phyloP scores from a whole-genome alignment of 2,797 vertebrate genomes.

The Mormyrus proboscirostris region DNA sequence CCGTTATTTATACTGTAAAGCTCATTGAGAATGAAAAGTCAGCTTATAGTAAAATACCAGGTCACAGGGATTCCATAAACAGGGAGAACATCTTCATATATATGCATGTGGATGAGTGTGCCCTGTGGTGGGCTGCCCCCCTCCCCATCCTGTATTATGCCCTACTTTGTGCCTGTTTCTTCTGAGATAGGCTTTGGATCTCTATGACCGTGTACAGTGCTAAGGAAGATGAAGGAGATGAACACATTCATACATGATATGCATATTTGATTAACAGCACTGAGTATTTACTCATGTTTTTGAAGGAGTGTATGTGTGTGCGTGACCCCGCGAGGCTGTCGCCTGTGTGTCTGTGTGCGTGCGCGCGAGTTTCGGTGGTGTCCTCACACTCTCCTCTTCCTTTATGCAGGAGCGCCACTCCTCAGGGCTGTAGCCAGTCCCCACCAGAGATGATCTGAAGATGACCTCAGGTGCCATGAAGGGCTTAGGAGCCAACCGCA shows the following conservation, averaged over 20 bases:
- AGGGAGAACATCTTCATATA: neutral
- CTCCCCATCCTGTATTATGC: neutral
- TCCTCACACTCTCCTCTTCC: constrained; percentile 15
- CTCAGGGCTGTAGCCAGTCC: constrained; percentile 39
- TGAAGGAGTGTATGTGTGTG: neutral
- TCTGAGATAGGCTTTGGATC: neutral
- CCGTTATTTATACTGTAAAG: neutral
- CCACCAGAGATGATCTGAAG: constrained; percentile 62
- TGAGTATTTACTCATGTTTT: neutral
- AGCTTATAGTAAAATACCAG: neutral
- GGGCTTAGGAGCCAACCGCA: constrained; percentile 88
- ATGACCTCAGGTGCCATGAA: constrained; percentile 75
- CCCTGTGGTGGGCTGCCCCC: neutral
- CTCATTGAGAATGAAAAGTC: neutral
- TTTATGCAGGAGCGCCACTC: constrained; percentile 47
- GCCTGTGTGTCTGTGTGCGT: neutral
- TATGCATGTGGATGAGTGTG: neutral
- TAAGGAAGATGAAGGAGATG: neutral
- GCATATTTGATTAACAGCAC: neutral
- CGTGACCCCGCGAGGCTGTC: neutral
- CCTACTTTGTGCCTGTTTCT: neutral
- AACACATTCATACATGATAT: neutral
- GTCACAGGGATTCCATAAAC: neutral
- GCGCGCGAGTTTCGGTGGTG: neutral
- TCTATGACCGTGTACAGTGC: neutral